Base-by-base conservation (phyloP, 2,888 invertebrate genomes). In the Epinotia brunnichana region DNA sequence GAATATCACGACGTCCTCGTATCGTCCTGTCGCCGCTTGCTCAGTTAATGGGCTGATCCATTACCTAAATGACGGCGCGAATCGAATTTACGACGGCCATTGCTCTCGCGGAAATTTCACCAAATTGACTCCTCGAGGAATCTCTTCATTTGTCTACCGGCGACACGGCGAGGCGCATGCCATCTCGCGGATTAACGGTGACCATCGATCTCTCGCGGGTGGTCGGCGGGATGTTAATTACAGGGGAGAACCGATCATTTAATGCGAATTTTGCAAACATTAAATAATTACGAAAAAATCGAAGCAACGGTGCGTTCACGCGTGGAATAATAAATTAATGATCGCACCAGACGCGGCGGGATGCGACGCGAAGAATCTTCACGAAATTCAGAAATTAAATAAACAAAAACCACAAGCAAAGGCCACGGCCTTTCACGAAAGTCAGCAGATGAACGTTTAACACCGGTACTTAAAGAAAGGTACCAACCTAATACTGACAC, bases 211-310 rank as follows among this genome's bases (percentile, higher is more conserved):
- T 87, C 83, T 80, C 83, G 78, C 85, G 89, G 88, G 89, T 90
- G 90, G 91, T 90, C 91, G 86, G 83, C 88, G 88, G 88, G 84
- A 83, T 79, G 85, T 89, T 91, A 91, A 93, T 93, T 92, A 91
- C 89, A 90, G 87, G 86, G 87, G 79, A 87, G 87, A 84, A 84
- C 86, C 87, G 87, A 90, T 87, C 89, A 87, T 91, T 90, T 91
- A 90, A 89, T 87, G 84, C 83, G 84, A 90, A 90, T 89, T 91
- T 92, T 82, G 86, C 89, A 89, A 92, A 91, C 89, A 90, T 91
- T 87, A 87, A 90, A 88, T 87, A 88, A 86, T 89, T 89, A 87
- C 83, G 85, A 87, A 87, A 82, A 87, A 85, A 89, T 86, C 82
- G 85, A 88, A 82, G 81, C 85, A 84, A 78, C 87, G 87, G 85